Evolutionary conservation across 2,797 vertebrate genomes (phyloP).

Genomic region (Denticeps clupeoides): DNA sequence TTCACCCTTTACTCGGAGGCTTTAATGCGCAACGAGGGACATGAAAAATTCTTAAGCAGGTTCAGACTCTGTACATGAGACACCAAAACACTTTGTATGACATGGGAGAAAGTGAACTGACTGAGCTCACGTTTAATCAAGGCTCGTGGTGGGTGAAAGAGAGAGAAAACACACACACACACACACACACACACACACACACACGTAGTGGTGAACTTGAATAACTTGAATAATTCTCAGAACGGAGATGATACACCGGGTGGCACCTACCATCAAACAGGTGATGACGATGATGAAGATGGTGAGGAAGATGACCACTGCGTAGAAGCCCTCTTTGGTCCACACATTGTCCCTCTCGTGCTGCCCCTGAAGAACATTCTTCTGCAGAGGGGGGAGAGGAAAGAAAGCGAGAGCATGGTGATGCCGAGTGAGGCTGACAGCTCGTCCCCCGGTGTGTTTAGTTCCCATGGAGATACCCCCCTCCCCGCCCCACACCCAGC

Average conservation of each 20-base stretch:
- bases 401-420: background rate
- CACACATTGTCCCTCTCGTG: slow-evolving; percentile 72
- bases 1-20: no score
- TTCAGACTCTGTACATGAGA: no score
- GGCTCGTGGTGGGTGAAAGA: no score
- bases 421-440: background rate
- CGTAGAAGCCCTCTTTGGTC: slow-evolving; percentile 79
- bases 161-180: no score
- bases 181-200: no score
- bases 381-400: slow-evolving; percentile 45
- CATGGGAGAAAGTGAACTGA: no score
- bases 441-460: background rate
- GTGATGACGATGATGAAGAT: slow-evolving; percentile 76
- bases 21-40: no score
- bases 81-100: no score
- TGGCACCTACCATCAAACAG: slow-evolving; percentile 72
- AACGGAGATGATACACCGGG: background rate
- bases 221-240: background rate
- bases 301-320: slow-evolving; percentile 77
- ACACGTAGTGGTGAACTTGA: no score
- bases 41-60: no score
- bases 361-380: slow-evolving; percentile 74
- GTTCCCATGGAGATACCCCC: background rate
- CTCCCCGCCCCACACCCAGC: background rate
- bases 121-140: no score